phyloP scores from a whole-genome alignment of 2,888 invertebrate species.

The Nesidiocoris tenuis region DNA sequence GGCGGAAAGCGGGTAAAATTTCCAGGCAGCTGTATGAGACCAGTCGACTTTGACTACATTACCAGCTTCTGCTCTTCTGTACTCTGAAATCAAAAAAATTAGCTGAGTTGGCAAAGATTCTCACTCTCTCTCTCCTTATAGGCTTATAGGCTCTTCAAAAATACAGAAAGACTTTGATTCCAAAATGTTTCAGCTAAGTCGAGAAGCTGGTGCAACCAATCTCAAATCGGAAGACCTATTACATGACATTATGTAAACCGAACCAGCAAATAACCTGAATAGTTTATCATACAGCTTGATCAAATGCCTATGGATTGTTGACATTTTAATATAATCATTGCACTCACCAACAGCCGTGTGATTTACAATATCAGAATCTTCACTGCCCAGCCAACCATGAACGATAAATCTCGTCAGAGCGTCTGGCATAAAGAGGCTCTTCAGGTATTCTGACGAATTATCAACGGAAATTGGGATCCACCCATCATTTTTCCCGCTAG shows the following conservation, averaged over 20 bases:
- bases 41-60: constrained; percentile 59
- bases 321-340: no score
- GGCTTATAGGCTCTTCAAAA: no score
- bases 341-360: constrained; percentile 40
- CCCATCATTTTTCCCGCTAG: not conserved
- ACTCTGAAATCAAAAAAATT: constrained; percentile 53
- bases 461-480: constrained; percentile 38
- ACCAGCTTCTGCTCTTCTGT: constrained; percentile 55
- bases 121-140: no score
- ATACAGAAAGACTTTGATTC: no score
- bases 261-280: no score
- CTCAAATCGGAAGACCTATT: no score
- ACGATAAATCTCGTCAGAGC: constrained; percentile 44
- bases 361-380: constrained; percentile 32
- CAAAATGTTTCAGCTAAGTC: no score
- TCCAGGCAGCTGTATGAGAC: constrained; percentile 52
- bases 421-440: constrained; percentile 29
- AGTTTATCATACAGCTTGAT: no score
- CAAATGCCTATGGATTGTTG: no score
- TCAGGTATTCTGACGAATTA: constrained; percentile 38
- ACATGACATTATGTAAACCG: no score
- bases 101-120: no score
- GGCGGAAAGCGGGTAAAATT: constrained; percentile 30
- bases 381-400: constrained; percentile 45
- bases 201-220: no score